Percentiles rank a stretch among this genome's conserved stretches.
Conservation (phyloP, 2,797 vertebrate genomes). For the Psittacula derbiana region DNA sequence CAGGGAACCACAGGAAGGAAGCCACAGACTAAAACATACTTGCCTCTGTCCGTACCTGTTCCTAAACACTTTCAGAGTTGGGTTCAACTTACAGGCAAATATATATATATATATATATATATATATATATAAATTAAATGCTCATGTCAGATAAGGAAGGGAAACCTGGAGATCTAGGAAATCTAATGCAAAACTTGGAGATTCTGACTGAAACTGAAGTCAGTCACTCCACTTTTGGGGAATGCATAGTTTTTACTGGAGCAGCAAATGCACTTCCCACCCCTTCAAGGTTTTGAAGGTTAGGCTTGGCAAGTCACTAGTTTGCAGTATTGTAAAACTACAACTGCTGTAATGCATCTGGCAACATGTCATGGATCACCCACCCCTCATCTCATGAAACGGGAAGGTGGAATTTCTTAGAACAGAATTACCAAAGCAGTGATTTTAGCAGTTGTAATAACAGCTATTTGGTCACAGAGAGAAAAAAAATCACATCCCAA, state of each 20-base stretch:
- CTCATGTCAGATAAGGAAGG: neutral
- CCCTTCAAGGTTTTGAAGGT: neutral
- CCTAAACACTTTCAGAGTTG: neutral
- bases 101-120: too few relatives aligned
- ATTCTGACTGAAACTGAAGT: neutral
- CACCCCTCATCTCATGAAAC: neutral
- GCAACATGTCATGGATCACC: neutral
- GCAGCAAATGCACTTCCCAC: neutral
- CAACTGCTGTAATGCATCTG: neutral
- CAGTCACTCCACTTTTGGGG: neutral
- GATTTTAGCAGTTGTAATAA: neutral
- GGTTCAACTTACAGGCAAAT: neutral
- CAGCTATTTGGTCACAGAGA: neutral
- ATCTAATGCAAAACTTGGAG: neutral
- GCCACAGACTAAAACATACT: neutral
- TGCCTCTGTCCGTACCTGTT: neutral
- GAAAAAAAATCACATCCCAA: neutral
- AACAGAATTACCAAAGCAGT: neutral
- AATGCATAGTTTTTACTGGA: neutral
- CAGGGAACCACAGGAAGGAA: neutral
- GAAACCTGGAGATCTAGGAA: neutral
- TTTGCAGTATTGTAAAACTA: neutral
- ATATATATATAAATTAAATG: neutral
- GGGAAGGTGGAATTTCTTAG: neutral
- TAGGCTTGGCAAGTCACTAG: neutral